These are phyloP conservation scores for Electrona antarctica DNA, from an alignment of 2,113 vertebrate genomes.

Conservation along the genomic window DNA sequence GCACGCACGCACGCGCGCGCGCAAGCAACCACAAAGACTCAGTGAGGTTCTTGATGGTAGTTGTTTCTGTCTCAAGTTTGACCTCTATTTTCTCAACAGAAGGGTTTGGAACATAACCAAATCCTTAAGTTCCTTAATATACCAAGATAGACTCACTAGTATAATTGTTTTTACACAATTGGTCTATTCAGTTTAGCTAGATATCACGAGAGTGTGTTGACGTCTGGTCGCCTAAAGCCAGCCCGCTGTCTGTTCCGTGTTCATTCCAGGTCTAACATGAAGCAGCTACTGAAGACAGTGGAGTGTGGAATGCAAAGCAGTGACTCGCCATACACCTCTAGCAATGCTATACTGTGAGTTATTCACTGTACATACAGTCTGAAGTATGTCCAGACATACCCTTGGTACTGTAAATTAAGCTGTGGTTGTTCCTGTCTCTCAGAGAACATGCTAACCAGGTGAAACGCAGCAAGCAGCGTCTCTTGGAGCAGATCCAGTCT, in stretches of 20 bases:
- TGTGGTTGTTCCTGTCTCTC: constrained; percentile 36
- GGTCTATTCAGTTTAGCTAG: no score
- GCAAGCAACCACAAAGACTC: no score
- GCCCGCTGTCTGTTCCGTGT: background rate
- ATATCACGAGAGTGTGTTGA: no score
- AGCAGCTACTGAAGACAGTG: constrained; percentile 85
- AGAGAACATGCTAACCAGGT: constrained; percentile 84
- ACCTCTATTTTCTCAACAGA: no score
- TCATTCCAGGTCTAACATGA: constrained; percentile 84
- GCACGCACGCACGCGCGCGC: no score
- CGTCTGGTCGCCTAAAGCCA: background rate
- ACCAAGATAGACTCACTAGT: no score
- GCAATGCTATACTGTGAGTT: constrained; percentile 65
- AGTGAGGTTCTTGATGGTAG: no score
- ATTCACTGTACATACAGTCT: background rate
- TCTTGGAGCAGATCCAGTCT: constrained; percentile 85
- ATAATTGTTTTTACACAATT: no score
- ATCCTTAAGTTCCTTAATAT: no score
- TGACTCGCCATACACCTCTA: constrained; percentile 73
- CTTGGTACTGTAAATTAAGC: no score
- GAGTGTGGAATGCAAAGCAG: constrained; percentile 85
- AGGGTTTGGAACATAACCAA: no score
- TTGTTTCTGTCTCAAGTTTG: no score
- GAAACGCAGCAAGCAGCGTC: constrained; percentile 83
- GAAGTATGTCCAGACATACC: background rate